These are phyloP conservation scores for Pseudococcus viburni DNA, from an alignment of 2,888 invertebrate species.

Conservation along the genomic window DNA sequence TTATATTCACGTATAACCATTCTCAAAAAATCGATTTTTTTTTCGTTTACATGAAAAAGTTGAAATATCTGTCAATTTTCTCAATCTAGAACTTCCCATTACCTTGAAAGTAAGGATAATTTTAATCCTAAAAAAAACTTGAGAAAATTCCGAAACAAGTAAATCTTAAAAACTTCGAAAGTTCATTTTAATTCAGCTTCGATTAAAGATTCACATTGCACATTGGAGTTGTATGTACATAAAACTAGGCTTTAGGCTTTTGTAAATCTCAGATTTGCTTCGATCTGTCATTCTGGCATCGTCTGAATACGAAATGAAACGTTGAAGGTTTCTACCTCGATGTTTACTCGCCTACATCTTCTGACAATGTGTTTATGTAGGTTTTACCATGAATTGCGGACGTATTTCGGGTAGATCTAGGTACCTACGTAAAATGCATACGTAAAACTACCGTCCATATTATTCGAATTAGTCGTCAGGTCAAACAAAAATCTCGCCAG, in stretches of 20 bases:
- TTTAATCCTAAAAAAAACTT: too few species aligned
- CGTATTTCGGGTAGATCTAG: not conserved
- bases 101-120: too few species aligned
- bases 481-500: not conserved
- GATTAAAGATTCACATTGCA: not conserved
- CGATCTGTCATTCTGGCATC: not conserved
- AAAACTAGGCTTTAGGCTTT: not conserved
- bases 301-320: not conserved
- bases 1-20: too few species aligned
- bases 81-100: too few species aligned
- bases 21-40: too few species aligned
- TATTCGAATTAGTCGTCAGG: not conserved
- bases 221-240: not conserved
- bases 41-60: too few species aligned
- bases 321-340: not conserved
- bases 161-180: not conserved
- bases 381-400: not conserved
- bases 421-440: not conserved
- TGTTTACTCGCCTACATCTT: not conserved
- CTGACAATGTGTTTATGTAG: not conserved
- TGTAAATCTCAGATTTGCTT: not conserved
- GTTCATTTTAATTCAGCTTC: not conserved
- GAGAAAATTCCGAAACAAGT: too few species aligned
- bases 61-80: too few species aligned
- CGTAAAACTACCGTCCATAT: not conserved